These are phyloP conservation scores for Promerops cafer DNA, from an alignment of 2,113 vertebrate genomes.

Conservation along the genomic window DNA sequence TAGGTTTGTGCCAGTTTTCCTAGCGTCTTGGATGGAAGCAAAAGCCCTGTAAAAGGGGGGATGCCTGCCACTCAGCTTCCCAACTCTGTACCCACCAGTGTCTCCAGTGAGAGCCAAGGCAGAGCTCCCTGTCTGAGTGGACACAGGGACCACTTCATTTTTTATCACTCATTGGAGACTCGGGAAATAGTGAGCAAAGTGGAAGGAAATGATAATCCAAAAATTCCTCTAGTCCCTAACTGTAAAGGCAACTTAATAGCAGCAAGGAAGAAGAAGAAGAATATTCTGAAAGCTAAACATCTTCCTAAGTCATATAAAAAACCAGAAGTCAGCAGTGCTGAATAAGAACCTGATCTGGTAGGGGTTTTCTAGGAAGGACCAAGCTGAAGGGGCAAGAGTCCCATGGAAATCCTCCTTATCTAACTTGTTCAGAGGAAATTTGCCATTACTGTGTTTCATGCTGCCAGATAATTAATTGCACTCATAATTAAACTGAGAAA, in stretches of 20 bases:
- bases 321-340: neutral
- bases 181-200: neutral
- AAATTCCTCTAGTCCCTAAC: neutral
- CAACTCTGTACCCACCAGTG: neutral
- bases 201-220: slow-evolving; percentile 2
- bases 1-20: slow-evolving; percentile 23
- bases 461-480: slow-evolving; percentile 32
- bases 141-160: neutral
- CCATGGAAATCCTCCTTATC: neutral
- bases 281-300: slow-evolving; percentile 10
- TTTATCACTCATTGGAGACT: neutral
- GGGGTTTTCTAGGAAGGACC: slow-evolving; percentile 9
- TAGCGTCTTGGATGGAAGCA: neutral
- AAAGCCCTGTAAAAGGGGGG: neutral
- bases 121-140: neutral
- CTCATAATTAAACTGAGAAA: slow-evolving; percentile 6
- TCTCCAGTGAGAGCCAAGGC: neutral
- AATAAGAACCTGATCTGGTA: slow-evolving; percentile 6
- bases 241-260: slow-evolving; percentile 60
- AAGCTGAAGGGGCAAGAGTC: neutral
- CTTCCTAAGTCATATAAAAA: neutral
- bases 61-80: neutral
- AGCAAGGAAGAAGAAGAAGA: slow-evolving; percentile 37
- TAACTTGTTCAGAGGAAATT: slow-evolving; percentile 6
- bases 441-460: neutral